A percentile compares a stretch with the other conserved stretches of the same genome.
These are phyloP conservation scores for Geothlypis trichas DNA, from an alignment of 2,113 vertebrate species.

Conservation along the genomic window DNA sequence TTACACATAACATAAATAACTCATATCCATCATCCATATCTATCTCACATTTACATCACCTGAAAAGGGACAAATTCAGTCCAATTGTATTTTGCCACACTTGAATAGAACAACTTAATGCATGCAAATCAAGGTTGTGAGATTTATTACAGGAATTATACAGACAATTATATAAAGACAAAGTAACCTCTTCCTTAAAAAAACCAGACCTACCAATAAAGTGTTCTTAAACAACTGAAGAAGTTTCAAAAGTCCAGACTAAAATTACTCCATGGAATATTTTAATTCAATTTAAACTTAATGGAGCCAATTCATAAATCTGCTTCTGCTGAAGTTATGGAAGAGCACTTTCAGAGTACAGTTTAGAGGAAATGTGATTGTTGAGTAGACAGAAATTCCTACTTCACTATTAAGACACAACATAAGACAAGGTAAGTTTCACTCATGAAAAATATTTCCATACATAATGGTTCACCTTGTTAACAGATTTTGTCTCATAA, in stretches of 20 bases:
- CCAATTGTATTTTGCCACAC: not conserved
- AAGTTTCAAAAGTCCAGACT: not conserved
- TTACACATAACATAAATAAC: not conserved
- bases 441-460: not conserved
- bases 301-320: not conserved
- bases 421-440: not conserved
- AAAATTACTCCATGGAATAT: not conserved
- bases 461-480: not conserved
- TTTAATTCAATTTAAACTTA: not conserved
- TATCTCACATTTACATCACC: not conserved
- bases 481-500: not conserved
- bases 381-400: not conserved
- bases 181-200: not conserved
- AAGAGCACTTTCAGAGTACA: not conserved
- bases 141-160: not conserved
- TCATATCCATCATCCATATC: not conserved
- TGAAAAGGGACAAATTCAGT: not conserved
- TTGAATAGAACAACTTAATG: not conserved
- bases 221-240: not conserved
- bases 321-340: not conserved
- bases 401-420: not conserved
- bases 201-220: not conserved
- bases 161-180: not conserved
- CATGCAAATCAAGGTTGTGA: not conserved
- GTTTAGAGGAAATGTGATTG: not conserved